phyloP scores from a whole-genome alignment of 2,888 invertebrate species.

The Eilema caniola region DNA sequence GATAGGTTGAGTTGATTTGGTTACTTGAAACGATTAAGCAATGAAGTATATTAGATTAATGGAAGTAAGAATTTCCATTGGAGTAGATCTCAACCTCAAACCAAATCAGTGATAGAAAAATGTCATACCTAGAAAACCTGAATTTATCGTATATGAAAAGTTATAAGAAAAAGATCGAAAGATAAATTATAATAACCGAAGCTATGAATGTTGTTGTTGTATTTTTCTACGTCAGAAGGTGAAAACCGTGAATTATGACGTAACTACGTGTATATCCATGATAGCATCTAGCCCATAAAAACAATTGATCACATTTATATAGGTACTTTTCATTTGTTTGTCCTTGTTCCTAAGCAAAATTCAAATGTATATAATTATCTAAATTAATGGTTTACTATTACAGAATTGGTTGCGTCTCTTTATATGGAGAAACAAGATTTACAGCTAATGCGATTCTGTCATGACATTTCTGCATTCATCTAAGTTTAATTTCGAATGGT shows the following conservation, averaged over 20 bases:
- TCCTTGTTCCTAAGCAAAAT: conserved; percentile 22
- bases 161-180: too few species aligned
- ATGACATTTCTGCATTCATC: conserved; percentile 32
- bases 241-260: background rate
- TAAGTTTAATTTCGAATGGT: conserved; percentile 30
- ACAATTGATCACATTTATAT: background rate
- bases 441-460: conserved; percentile 31
- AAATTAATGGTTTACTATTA: conserved; percentile 40
- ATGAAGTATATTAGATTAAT: too few species aligned
- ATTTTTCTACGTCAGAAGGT: too few species aligned
- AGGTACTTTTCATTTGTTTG: conserved; percentile 4
- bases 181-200: too few species aligned
- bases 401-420: conserved; percentile 25
- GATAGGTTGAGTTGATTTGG: background rate
- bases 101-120: background rate
- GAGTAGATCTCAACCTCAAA: too few species aligned
- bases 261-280: background rate
- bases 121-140: too few species aligned
- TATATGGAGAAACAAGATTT: conserved; percentile 46
- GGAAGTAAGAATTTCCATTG: too few species aligned
- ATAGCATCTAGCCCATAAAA: background rate
- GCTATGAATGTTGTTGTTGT: too few species aligned
- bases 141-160: too few species aligned
- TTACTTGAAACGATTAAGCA: background rate
- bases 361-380: conserved; percentile 34